These are phyloP conservation scores for Crotophaga sulcirostris DNA, from an alignment of 2,113 vertebrate genomes.

Conservation along the genomic window DNA sequence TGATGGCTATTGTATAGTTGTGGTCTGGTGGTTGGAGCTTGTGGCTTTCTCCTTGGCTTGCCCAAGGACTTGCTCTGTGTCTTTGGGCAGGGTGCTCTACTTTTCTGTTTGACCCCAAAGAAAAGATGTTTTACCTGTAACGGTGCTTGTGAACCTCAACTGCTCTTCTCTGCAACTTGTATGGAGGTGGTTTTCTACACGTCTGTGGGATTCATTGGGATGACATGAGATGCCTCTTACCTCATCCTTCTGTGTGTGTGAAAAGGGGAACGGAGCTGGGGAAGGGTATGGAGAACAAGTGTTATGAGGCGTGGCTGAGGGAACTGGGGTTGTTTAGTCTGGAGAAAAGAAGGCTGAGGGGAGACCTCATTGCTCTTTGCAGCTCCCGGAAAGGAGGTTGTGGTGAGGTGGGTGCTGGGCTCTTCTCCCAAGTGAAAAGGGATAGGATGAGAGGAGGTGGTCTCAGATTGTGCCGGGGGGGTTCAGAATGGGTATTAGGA, in stretches of 20 bases:
- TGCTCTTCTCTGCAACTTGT: background rate
- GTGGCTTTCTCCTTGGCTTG: background rate
- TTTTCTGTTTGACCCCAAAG: background rate
- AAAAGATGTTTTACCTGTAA: background rate
- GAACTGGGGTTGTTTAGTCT: too few relatives aligned
- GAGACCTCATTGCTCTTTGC: too few relatives aligned
- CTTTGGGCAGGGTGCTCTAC: background rate
- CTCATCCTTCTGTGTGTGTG: background rate
- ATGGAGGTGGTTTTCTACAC: background rate
- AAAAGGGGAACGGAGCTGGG: too few relatives aligned
- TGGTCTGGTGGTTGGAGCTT: background rate
- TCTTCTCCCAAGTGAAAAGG: too few relatives aligned
- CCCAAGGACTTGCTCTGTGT: fast-evolving
- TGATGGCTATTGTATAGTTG: background rate
- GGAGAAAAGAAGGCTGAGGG: too few relatives aligned
- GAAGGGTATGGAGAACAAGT: too few relatives aligned
- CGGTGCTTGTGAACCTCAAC: background rate
- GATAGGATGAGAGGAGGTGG: too few relatives aligned
- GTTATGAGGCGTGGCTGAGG: too few relatives aligned
- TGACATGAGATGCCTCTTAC: background rate
- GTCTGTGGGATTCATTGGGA: background rate
- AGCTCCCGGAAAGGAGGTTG: too few relatives aligned
- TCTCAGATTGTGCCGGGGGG: too few relatives aligned
- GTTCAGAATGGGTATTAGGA: too few relatives aligned
- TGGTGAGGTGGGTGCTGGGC: too few relatives aligned